Base-by-base conservation (phyloP, 2,888 invertebrate genomes). In the Drosophila kambysellisi region DNA sequence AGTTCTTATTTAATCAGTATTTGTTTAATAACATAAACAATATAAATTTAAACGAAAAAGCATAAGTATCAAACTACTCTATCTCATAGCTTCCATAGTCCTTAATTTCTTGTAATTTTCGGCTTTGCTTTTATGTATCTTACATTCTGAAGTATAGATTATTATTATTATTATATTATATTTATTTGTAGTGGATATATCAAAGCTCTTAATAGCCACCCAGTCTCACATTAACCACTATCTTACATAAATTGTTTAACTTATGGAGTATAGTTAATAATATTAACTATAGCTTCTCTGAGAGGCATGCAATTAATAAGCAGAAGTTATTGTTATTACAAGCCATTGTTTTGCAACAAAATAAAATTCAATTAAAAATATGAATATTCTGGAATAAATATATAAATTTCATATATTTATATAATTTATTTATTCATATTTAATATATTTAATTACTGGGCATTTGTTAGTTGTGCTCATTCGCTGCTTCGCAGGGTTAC, bases 381-480 rank as follows among this genome's bases (percentile, higher is more conserved):
- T 15, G 4, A 7, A 8, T 8, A 25, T 12, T 5, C 8, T 9
- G 17, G 15, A 8, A 15, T 48, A 3, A 29, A 29, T 0, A 29
- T 17, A 15, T 7, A 15, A 60, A 17, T 33, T 29, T 8, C 4
- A 15, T 15, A 2, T 4, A 46, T 2, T 7, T 20, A 7, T 7
- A 12, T 4, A 3, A 4, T 12, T 3, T 46, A 46, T 7, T 25
- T 25, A 46, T 25, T 2, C 0, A 46, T 46, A 8, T 25, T 25
- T 8, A 46, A 2, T 46, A 46, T 2, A 58, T 11, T 20, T 51
- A 4, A 39, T 12, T 70, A 29, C 54, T 29, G 51, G 11, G 52
- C 20, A 61, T 37, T 11, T 60, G 0, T 0, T 20, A 57, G 73
- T 56, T 59, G 54, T 15, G 64, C 30, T 17, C 9, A 51, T 43